Evolutionary conservation across 1,140 invertebrate genomes (phyloP), one percentile per base, ranked within the genome.

Genomic region (Anastrepha ludens): DNA sequence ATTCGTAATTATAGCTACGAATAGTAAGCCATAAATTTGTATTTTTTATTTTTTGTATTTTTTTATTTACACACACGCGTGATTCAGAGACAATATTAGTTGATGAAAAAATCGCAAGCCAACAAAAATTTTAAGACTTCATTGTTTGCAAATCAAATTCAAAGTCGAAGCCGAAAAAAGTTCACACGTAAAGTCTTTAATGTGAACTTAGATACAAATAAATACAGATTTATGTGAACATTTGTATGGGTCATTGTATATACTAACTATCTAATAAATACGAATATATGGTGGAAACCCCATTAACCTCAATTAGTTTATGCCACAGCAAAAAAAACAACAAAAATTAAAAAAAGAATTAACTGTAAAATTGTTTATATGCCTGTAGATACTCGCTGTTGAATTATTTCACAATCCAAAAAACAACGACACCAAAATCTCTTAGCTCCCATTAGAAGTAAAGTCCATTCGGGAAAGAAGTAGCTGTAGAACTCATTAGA

Each of bases 111-210:
- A 74, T 74, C 67, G 7, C 41, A 29, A 44, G 67, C 13, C 17
- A 47, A 74, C 29, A 29, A 74, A 74, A 44, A 47, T 74, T 74
- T 74, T 74, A 44, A 74, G 41, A 15, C 41, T 74, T 44, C 67
- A 74, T 74, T 74, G 67, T 74, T 74, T 74, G 67, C 67, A 74
- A 74, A 74, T 74, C 44, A 74, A 74, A 74, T 74, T 74, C 67
- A 74, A 74, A 74, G 67, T 74, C 67, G 67, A 74, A 74, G 67
- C 41, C 67, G 67, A 74, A 74, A 74, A 74, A 74, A 74, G 67
- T 74, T 74, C 67, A 41, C 67, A 74, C 41, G 67, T 39, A 17
- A 74, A 47, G 41, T 44, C 67, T 74, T 74, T 44, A 74, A 44
- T 74, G 67, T 74, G 67, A 74, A 74, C 67, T 74, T 74, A 74